Evolutionary conservation across 2,888 invertebrate genomes (phyloP).

Genomic region (Pardosa pseudoannulata): DNA sequence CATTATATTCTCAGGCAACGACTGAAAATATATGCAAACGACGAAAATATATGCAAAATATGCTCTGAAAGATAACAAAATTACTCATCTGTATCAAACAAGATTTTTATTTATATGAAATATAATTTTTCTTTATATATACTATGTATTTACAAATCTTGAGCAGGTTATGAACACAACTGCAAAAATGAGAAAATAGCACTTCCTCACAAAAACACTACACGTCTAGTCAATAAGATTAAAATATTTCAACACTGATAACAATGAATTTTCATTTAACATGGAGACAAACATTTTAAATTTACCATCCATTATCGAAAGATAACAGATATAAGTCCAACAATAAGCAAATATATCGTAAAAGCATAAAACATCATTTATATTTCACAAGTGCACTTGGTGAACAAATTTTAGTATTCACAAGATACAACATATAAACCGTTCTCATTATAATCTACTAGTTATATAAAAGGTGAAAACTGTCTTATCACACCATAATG

Average conservation of each 20-base stretch:
- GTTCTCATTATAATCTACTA: too few species aligned
- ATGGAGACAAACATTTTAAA: background rate
- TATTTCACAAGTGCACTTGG: background rate
- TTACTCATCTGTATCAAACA: too few species aligned
- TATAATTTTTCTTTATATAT: background rate
- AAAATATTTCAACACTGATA: background rate
- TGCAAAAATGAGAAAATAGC: background rate
- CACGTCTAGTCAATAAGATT: background rate
- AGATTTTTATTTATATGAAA: slow-evolving; percentile 2
- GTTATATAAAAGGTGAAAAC: too few species aligned
- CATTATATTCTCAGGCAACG: too few species aligned
- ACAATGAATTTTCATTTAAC: background rate
- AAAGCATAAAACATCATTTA: background rate
- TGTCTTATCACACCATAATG: too few species aligned
- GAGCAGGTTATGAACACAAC: background rate
- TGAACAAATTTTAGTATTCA: background rate
- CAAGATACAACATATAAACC: too few species aligned
- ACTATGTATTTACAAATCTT: background rate
- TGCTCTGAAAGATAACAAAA: too few species aligned
- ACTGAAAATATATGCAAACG: too few species aligned
- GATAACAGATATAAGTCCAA: background rate
- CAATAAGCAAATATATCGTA: background rate
- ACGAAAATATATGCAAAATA: too few species aligned
- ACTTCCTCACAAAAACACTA: background rate
- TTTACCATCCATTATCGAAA: too few species aligned